phyloP scores from a whole-genome alignment of 2,888 invertebrate species.

The Sminthurinus aureus region DNA sequence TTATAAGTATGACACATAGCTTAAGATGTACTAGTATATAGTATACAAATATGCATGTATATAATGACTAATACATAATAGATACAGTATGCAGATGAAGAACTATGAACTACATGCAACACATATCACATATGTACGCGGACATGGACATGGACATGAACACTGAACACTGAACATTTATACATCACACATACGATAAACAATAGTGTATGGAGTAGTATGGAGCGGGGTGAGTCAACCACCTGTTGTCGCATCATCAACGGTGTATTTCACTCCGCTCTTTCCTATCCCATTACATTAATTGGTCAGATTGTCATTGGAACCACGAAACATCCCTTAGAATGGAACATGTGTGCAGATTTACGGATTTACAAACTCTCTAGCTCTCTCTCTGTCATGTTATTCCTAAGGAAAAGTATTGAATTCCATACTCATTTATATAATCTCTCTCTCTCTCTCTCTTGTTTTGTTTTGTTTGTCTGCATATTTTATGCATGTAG shows the following conservation, averaged over 20 bases:
- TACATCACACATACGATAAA: too few species aligned
- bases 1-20: not conserved
- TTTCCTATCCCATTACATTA: conserved; percentile 40
- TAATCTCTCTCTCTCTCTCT: conserved; percentile 17
- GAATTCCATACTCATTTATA: not conserved
- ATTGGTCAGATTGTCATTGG: conserved; percentile 45
- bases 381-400: not conserved
- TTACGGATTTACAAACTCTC: not conserved
- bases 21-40: not conserved
- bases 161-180: conserved; percentile 13
- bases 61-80: not conserved
- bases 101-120: not conserved
- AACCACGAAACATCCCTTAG: conserved; percentile 8
- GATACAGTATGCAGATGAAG: not conserved
- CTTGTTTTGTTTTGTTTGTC: conserved; percentile 5
- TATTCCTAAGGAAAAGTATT: conserved; percentile 9
- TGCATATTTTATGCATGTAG: not conserved
- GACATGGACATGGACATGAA: conserved; percentile 1
- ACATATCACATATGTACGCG: not conserved
- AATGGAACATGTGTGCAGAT: conserved; percentile 37
- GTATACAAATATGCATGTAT: not conserved
- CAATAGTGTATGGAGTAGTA: not conserved
- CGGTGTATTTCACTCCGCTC: conserved; percentile 37
- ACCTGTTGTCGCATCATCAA: conserved; percentile 37
- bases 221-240: conserved; percentile 36